phyloP scores from a whole-genome alignment of 2,797 vertebrate species.

The Remorina albescens region DNA sequence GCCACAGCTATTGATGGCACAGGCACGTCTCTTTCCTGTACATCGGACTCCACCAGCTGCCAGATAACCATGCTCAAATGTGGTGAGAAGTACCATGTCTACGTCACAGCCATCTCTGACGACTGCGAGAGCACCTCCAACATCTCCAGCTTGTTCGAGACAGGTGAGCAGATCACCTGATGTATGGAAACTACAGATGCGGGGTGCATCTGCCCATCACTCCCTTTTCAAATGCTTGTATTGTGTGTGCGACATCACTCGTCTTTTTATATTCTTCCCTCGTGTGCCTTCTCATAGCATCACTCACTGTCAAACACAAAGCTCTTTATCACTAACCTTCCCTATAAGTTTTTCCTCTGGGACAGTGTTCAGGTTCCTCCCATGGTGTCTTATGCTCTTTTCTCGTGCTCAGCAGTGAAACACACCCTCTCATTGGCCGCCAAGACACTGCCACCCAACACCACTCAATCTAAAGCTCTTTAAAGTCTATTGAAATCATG shows the following conservation, averaged over 20 bases:
- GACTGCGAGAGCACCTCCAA: conserved; percentile 77
- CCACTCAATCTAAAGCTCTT: conserved; percentile 49
- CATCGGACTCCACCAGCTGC: conserved; percentile 74
- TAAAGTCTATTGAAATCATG: conserved; percentile 46
- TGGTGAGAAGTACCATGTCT: conserved; percentile 77
- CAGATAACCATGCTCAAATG: conserved; percentile 76
- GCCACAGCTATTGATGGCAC: conserved; percentile 67
- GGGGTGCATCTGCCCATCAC: neutral
- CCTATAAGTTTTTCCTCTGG: conserved; percentile 35
- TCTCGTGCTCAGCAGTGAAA: conserved; percentile 35
- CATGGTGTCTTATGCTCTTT: conserved; percentile 53
- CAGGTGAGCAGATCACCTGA: conserved; percentile 73
- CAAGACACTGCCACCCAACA: conserved; percentile 51
- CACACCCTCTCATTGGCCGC: conserved; percentile 44
- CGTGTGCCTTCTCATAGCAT: conserved; percentile 32
- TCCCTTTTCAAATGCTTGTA: neutral
- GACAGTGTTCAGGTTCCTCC: conserved; percentile 45
- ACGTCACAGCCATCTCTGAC: conserved; percentile 67
- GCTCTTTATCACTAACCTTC: conserved; percentile 18
- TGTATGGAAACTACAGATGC: neutral
- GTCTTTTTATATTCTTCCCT: conserved; percentile 11
- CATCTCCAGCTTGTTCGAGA: conserved; percentile 69
- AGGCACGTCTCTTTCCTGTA: conserved; percentile 73
- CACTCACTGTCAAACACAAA: conserved; percentile 16
- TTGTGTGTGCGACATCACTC: conserved; percentile 15